Evolutionary conservation across 2,797 vertebrate species (phyloP).

Genomic region (Poecilia velifera): DNA sequence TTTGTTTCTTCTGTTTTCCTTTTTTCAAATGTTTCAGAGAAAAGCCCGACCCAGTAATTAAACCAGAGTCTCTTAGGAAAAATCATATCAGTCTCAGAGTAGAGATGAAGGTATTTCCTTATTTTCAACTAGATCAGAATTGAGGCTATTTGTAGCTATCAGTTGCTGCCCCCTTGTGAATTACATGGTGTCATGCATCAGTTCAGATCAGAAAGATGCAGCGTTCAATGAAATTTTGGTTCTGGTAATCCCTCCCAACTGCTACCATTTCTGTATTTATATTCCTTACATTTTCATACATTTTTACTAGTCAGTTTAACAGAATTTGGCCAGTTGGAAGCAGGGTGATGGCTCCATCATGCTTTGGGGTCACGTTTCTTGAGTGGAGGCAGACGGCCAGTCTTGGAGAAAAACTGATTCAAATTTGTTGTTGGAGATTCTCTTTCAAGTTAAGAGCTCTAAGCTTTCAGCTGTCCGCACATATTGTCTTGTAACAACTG

Average conservation of each 20-base stretch:
- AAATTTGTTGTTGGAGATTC: background rate
- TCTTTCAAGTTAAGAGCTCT: background rate
- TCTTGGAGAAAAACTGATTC: background rate
- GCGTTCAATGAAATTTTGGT: conserved; percentile 27
- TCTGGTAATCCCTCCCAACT: background rate
- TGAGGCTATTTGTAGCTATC: conserved; percentile 31
- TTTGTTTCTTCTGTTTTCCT: background rate
- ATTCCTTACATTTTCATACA: background rate
- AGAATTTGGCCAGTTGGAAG: background rate
- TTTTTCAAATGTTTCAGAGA: background rate
- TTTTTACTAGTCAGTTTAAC: background rate
- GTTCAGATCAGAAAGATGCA: conserved; percentile 49
- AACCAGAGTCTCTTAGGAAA: background rate
- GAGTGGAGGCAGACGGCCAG: background rate
- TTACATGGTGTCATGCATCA: conserved; percentile 40
- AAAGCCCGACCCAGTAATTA: background rate
- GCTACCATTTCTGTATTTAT: background rate
- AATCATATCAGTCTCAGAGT: background rate
- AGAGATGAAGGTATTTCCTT: background rate
- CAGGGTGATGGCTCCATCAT: background rate
- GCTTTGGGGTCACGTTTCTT: background rate
- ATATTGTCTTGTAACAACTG: no score
- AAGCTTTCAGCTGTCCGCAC: background rate
- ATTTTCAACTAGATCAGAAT: background rate
- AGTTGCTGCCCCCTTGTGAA: conserved; percentile 71